Percentiles rank a stretch among this genome's conserved stretches.
These are phyloP conservation scores for Eubasilissa splendida DNA, from an alignment of 2,888 invertebrate species.

Conservation along the genomic window DNA sequence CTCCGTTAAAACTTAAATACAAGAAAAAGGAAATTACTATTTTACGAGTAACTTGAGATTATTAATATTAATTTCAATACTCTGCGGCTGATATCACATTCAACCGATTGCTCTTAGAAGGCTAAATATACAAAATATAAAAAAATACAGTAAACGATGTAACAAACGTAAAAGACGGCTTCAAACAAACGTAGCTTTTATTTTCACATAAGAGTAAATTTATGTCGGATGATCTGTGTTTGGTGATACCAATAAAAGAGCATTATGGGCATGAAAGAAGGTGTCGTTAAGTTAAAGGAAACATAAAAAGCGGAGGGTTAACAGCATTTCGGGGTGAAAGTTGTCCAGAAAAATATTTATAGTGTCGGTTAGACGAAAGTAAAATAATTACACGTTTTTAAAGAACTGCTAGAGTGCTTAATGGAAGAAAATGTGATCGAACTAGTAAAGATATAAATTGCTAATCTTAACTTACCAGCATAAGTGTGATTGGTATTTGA, in stretches of 20 bases:
- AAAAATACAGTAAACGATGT: conserved; percentile 14
- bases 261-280: conserved; percentile 43
- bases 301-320: conserved; percentile 51
- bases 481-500: too few relatives aligned
- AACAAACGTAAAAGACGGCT: not conserved
- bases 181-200: conserved; percentile 43
- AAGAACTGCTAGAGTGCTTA: too few relatives aligned
- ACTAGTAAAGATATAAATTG: too few relatives aligned
- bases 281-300: conserved; percentile 41
- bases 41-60: too few relatives aligned
- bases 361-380: too few relatives aligned
- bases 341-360: conserved; percentile 17
- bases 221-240: conserved; percentile 50
- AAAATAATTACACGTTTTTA: too few relatives aligned
- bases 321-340: conserved; percentile 12
- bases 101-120: not conserved
- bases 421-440: too few relatives aligned
- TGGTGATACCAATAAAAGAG: conserved; percentile 48
- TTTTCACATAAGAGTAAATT: conserved; percentile 50
- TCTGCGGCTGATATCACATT: not conserved
- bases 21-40: too few relatives aligned
- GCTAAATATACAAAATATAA: too few relatives aligned
- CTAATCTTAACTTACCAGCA: too few relatives aligned
- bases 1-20: too few relatives aligned
- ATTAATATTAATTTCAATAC: not conserved